phyloP scores from a whole-genome alignment of 92 coral and sea anemone species.

The Umimayanthus kanabou region DNA sequence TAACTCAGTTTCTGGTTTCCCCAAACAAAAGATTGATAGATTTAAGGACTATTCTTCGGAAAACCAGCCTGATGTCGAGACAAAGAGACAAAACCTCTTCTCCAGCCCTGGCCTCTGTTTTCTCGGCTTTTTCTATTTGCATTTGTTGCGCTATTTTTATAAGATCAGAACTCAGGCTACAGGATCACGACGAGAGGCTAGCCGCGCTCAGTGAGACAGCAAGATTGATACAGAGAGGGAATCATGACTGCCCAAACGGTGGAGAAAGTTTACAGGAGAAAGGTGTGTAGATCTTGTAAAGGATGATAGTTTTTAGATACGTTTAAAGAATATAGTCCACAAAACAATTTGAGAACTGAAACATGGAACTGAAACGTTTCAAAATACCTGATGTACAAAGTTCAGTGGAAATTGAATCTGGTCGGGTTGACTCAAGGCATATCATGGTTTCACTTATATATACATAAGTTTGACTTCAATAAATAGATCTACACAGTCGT shows the following conservation, averaged over 20 bases:
- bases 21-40: neutral
- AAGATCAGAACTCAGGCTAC: slow-evolving; percentile 21
- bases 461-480: neutral
- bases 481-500: neutral
- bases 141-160: neutral
- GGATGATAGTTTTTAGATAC: neutral
- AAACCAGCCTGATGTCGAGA: neutral
- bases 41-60: neutral
- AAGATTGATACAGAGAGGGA: neutral
- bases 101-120: neutral
- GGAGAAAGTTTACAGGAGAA: neutral
- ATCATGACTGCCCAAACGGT: neutral
- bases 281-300: slow-evolving; percentile 11
- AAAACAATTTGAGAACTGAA: too few species aligned
- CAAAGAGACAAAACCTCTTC: neutral
- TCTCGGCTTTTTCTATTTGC: slow-evolving; percentile 6
- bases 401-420: neutral
- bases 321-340: neutral
- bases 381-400: too few species aligned
- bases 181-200: neutral
- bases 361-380: too few species aligned
- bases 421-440: neutral
- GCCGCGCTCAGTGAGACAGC: neutral
- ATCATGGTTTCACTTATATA: too few species aligned
- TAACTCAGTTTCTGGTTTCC: neutral